Percentiles rank a stretch among this genome's conserved stretches.
phyloP scores from a whole-genome alignment of 1,140 invertebrate genomes.

The Liolophura sinensis region DNA sequence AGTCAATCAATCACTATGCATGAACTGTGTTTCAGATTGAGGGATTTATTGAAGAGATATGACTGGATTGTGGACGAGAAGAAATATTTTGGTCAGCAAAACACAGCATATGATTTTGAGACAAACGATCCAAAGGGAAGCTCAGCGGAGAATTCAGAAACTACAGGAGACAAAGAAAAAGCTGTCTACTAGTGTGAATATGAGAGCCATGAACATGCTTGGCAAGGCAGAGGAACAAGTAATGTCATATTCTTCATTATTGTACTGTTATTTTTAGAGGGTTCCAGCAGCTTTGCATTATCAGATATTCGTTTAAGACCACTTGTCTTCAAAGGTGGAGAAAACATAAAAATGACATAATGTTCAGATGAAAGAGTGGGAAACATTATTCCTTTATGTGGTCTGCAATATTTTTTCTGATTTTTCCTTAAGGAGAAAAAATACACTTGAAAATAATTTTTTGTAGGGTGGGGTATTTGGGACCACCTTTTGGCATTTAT shows the following conservation, averaged over 20 bases:
- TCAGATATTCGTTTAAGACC: too few relatives aligned
- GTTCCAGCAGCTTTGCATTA: too few relatives aligned
- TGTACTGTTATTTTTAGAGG: not conserved
- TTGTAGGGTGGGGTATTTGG: too few relatives aligned
- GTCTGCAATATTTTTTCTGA: too few relatives aligned
- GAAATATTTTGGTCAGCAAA: slow-evolving; percentile 76
- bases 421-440: too few relatives aligned
- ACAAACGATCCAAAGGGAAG: slow-evolving; percentile 65
- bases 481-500: too few relatives aligned
- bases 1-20: not conserved
- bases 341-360: too few relatives aligned
- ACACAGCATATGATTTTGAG: slow-evolving; percentile 65
- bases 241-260: slow-evolving; percentile 16
- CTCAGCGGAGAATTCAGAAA: slow-evolving; percentile 66
- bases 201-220: slow-evolving; percentile 82
- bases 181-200: slow-evolving; percentile 79
- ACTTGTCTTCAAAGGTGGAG: too few relatives aligned
- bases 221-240: slow-evolving; percentile 85
- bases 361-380: too few relatives aligned
- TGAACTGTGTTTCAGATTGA: slow-evolving; percentile 59
- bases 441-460: too few relatives aligned
- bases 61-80: slow-evolving; percentile 81
- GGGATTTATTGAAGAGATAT: slow-evolving; percentile 64
- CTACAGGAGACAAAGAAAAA: slow-evolving; percentile 71
- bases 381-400: too few relatives aligned